Percentiles rank a stretch among this genome's conserved stretches.
Evolutionary conservation across 2,797 vertebrate genomes (phyloP).

Genomic region (Hapalemur alaotrensis): DNA sequence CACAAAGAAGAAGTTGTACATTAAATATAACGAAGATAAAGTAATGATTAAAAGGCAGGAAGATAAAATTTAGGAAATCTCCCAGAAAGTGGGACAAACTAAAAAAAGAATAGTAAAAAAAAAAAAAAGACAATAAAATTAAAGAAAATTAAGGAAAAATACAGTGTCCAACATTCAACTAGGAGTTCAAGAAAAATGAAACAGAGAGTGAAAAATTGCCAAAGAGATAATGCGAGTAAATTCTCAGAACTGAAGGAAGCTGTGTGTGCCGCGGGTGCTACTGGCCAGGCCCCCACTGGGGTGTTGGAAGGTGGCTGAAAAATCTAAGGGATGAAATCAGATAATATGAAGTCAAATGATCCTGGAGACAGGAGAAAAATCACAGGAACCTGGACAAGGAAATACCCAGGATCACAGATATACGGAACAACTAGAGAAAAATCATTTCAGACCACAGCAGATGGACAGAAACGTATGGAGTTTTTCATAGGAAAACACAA

Average conservation of each 20-base stretch:
- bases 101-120: background rate
- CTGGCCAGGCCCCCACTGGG: background rate
- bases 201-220: background rate
- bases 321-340: background rate
- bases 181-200: background rate
- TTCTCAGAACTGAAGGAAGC: background rate
- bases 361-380: background rate
- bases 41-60: background rate
- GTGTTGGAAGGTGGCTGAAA: background rate
- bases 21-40: background rate
- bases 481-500: background rate
- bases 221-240: background rate
- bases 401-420: background rate
- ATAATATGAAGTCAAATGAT: background rate
- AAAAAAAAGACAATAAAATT: background rate
- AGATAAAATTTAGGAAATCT: background rate
- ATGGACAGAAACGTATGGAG: rapidly evolving
- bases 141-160: background rate
- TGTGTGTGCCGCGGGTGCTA: background rate
- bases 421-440: background rate
- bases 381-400: background rate
- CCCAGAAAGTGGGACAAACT: background rate
- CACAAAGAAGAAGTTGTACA: background rate
- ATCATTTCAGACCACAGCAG: background rate
- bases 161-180: background rate